phyloP scores from a whole-genome alignment of 2,797 vertebrate species.

The Typhlichthys subterraneus region DNA sequence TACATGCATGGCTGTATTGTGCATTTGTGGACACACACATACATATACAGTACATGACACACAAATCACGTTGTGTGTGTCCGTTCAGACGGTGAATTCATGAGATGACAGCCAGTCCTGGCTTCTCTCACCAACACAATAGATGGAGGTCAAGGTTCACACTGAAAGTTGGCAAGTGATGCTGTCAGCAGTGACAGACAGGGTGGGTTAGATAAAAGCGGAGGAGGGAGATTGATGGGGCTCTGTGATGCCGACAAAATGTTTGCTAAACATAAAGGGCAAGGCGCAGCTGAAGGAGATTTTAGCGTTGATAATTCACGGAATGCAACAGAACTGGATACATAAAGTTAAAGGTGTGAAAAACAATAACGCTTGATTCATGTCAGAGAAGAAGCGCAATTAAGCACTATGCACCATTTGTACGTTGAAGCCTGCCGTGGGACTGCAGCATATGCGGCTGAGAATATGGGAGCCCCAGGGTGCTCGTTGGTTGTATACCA shows the following conservation, averaged over 20 bases:
- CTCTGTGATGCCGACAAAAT: slow-evolving; percentile 26
- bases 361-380: not conserved
- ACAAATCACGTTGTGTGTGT: not conserved
- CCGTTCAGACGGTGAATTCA: slow-evolving; percentile 26
- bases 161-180: slow-evolving; percentile 61
- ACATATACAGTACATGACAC: not conserved
- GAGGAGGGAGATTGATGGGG: slow-evolving; percentile 52
- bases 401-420: slow-evolving; percentile 34
- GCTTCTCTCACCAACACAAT: slow-evolving; percentile 60
- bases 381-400: not conserved
- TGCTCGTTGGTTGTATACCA: slow-evolving; percentile 29
- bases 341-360: not conserved
- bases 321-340: slow-evolving; percentile 1
- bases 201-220: slow-evolving; percentile 48
- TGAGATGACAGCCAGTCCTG: slow-evolving; percentile 61
- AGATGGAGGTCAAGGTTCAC: slow-evolving; percentile 59
- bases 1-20: slow-evolving; percentile 11
- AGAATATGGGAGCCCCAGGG: slow-evolving; percentile 28
- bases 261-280: slow-evolving; percentile 24
- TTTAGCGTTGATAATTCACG: slow-evolving; percentile 5
- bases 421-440: slow-evolving; percentile 44
- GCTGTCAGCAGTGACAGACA: slow-evolving; percentile 55
- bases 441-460: slow-evolving; percentile 50
- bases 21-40: slow-evolving; percentile 10
- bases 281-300: slow-evolving; percentile 1